Percentiles rank a stretch among this genome's conserved stretches.
Evolutionary conservation across 1,140 invertebrate species (phyloP).

Genomic region (Nomia melanderi): DNA sequence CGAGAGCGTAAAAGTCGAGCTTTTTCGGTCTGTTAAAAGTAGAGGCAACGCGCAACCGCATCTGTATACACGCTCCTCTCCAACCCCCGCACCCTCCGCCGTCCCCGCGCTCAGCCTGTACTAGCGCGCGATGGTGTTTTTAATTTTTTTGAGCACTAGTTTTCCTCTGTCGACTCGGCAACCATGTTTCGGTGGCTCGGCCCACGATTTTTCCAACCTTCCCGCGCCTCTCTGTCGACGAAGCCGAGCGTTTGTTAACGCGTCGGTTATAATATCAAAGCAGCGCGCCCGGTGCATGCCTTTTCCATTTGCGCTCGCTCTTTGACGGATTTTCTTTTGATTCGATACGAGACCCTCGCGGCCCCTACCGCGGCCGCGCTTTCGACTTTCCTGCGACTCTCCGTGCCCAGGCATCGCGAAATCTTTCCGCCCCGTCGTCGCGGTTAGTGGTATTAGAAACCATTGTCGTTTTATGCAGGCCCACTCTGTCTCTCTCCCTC

Average conservation of each 20-base stretch:
- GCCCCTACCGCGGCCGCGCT: conserved; percentile 28
- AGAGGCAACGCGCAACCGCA: background rate
- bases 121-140: conserved; percentile 18
- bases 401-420: conserved; percentile 14
- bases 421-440: conserved; percentile 11
- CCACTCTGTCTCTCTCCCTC: too few species aligned
- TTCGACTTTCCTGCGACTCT: conserved; percentile 53
- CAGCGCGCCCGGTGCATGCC: conserved; percentile 26
- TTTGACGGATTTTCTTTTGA: conserved; percentile 74
- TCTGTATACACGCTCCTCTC: background rate
- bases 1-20: conserved; percentile 14
- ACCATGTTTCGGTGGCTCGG: conserved; percentile 31
- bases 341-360: conserved; percentile 59
- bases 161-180: conserved; percentile 45
- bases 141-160: conserved; percentile 54
- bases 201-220: conserved; percentile 45
- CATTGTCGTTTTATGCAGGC: background rate
- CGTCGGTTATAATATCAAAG: conserved; percentile 58
- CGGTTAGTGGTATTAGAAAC: conserved; percentile 24
- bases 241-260: conserved; percentile 43
- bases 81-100: too few species aligned
- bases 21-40: conserved; percentile 43
- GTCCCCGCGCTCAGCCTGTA: too few species aligned
- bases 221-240: conserved; percentile 34
- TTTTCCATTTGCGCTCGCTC: conserved; percentile 64